A percentile compares a stretch with the other conserved stretches of the same genome.
phyloP scores from a whole-genome alignment of 2,113 vertebrate species.

The Tichodroma muraria region DNA sequence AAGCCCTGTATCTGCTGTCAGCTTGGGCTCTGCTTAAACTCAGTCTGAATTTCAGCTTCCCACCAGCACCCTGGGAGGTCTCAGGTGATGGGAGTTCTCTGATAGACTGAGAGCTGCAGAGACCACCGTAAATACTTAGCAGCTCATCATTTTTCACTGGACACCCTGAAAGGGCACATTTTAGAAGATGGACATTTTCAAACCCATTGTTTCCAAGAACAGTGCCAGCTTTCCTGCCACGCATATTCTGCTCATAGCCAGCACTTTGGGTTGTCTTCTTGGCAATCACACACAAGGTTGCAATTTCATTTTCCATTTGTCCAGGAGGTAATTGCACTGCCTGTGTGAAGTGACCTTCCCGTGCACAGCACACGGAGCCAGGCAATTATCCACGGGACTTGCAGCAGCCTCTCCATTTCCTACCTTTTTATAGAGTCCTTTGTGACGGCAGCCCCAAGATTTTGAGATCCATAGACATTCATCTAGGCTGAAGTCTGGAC shows the following conservation, averaged over 20 bases:
- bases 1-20: neutral
- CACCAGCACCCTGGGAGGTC: neutral
- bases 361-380: neutral
- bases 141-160: neutral
- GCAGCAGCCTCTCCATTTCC: neutral
- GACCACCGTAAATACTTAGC: neutral
- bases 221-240: neutral
- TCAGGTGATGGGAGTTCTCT: neutral
- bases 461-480: neutral
- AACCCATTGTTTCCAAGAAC: neutral
- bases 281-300: neutral
- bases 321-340: neutral
- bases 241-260: neutral
- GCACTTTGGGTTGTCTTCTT: neutral
- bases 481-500: neutral
- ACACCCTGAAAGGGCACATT: neutral
- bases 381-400: neutral
- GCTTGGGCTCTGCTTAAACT: neutral
- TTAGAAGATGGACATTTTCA: neutral
- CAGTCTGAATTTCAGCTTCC: neutral
- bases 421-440: neutral
- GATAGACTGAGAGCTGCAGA: neutral
- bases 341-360: neutral
- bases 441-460: neutral
- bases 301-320: constrained; percentile 8